phyloP scores from a whole-genome alignment of 2,888 invertebrate genomes.

The Scaptomyza reducta region DNA sequence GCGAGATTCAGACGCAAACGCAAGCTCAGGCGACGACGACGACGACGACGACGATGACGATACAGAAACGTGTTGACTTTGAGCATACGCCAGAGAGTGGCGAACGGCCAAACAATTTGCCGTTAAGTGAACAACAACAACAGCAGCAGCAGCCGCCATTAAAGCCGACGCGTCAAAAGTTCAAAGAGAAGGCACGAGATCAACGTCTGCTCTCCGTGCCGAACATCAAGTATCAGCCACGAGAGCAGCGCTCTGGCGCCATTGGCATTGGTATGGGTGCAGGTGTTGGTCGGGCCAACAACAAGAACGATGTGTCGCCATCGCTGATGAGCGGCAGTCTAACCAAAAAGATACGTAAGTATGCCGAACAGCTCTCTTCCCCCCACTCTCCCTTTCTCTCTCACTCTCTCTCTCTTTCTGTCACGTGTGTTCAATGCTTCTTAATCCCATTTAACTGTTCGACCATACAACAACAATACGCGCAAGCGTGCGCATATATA shows the following conservation, averaged over 20 bases:
- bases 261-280: slow-evolving; percentile 27
- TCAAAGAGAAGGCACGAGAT: slow-evolving; percentile 86
- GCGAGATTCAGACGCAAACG: slow-evolving; percentile 15
- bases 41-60: not conserved
- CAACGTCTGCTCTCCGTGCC: slow-evolving; percentile 91
- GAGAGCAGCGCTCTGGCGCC: slow-evolving; percentile 78
- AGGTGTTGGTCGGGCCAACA: slow-evolving; percentile 69
- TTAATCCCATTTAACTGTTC: not conserved
- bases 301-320: slow-evolving; percentile 83
- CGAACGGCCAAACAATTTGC: slow-evolving; percentile 87
- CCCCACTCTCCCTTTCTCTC: slow-evolving; percentile 1
- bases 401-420: not conserved
- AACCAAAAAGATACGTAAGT: slow-evolving; percentile 96
- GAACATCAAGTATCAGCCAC: slow-evolving; percentile 88
- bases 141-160: slow-evolving; percentile 78
- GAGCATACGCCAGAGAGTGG: slow-evolving; percentile 79
- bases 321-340: slow-evolving; percentile 89
- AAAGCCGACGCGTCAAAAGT: slow-evolving; percentile 86
- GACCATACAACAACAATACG: not conserved
- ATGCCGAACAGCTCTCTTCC: slow-evolving; percentile 72
- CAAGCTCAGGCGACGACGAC: slow-evolving; percentile 6
- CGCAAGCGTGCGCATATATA: not conserved
- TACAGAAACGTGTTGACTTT: slow-evolving; percentile 82
- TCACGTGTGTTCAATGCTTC: slow-evolving; percentile 23
- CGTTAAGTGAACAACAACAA: slow-evolving; percentile 47